Evolutionary conservation across 2,888 invertebrate species (phyloP).

Genomic region (Ferdinandea cuprea): DNA sequence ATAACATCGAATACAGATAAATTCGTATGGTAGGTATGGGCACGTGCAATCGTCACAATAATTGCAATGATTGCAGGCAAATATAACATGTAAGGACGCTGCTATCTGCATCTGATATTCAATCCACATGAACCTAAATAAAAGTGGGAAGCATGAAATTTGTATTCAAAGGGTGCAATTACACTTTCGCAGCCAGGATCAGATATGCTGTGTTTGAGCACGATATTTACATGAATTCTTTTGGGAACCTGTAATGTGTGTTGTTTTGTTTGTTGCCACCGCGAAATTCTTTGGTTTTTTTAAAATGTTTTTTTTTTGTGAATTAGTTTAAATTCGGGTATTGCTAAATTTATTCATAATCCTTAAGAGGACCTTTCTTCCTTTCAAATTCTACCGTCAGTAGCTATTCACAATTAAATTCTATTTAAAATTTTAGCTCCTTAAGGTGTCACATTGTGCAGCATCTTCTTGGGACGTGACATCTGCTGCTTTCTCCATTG

Average conservation of each 20-base stretch:
- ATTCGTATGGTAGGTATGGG: constrained; percentile 45
- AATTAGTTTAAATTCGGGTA: too few species aligned
- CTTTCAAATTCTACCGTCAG: constrained; percentile 25
- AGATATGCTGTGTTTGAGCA: too few species aligned
- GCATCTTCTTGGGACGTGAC: constrained; percentile 16
- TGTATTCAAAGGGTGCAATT: constrained; percentile 66
- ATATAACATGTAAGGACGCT: constrained; percentile 30
- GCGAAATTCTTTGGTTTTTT: too few species aligned
- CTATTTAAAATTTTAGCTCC: constrained; percentile 57
- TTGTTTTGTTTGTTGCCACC: too few species aligned
- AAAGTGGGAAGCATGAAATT: constrained; percentile 54
- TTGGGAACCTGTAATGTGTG: too few species aligned
- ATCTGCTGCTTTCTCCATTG: constrained; percentile 50
- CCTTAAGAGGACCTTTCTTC: neutral
- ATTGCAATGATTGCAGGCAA: constrained; percentile 61
- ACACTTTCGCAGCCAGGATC: constrained; percentile 48
- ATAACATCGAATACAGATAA: constrained; percentile 41
- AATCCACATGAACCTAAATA: constrained; percentile 24
- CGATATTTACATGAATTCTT: too few species aligned
- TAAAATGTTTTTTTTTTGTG: too few species aligned
- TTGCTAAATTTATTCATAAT: neutral
- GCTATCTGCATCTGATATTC: constrained; percentile 69
- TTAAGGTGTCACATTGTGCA: constrained; percentile 56
- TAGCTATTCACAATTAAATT: constrained; percentile 53
- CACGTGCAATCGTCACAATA: constrained; percentile 70